phyloP scores from a whole-genome alignment of 2,888 invertebrate genomes.

The Noctua pronuba region DNA sequence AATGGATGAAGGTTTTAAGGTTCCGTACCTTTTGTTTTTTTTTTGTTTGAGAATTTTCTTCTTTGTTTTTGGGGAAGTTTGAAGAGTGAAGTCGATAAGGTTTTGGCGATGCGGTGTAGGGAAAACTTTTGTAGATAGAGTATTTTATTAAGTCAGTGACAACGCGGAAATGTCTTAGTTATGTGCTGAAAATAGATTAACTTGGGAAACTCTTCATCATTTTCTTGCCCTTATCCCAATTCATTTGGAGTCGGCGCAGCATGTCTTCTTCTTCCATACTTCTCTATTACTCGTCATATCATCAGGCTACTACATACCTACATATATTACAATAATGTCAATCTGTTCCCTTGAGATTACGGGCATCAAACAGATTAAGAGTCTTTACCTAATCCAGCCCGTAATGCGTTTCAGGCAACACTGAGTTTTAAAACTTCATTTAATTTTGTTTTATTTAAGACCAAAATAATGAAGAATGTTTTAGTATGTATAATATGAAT shows the following conservation, averaged over 20 bases:
- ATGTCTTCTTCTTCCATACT: no score
- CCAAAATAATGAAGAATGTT: no score
- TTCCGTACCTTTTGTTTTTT: constrained; percentile 58
- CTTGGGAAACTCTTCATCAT: background rate
- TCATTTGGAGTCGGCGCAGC: no score
- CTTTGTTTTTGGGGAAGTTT: constrained; percentile 39
- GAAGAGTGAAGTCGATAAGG: background rate
- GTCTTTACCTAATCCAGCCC: constrained; percentile 5
- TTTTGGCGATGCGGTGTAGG: background rate
- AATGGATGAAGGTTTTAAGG: constrained; percentile 65
- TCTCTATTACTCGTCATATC: no score
- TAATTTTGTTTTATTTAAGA: constrained; percentile 1
- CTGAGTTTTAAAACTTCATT: constrained; percentile 12
- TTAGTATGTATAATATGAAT: no score
- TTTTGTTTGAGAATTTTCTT: constrained; percentile 44
- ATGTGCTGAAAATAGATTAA: background rate
- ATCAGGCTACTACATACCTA: no score
- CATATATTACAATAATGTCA: background rate
- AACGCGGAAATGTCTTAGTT: background rate
- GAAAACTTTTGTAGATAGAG: background rate
- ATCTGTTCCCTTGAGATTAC: background rate
- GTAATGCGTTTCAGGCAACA: background rate
- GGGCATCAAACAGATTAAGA: background rate
- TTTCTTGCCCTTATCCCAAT: no score
- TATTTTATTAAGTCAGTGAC: background rate